Evolutionary conservation across 2,797 vertebrate species (phyloP), one percentile per base, ranked within the genome.

Genomic region (Pogoniulus pusillus): DNA sequence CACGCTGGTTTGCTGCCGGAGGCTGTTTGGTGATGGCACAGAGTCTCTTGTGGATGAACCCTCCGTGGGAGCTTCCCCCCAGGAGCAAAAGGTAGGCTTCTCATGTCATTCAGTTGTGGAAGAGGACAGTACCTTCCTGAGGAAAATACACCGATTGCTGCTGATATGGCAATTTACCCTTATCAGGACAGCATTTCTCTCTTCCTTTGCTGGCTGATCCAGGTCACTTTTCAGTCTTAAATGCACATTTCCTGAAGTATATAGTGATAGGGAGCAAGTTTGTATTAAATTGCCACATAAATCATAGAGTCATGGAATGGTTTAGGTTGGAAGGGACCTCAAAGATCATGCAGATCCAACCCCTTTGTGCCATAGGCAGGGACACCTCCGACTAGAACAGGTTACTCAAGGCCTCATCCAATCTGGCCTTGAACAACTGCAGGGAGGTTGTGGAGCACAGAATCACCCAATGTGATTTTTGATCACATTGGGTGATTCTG

Each of bases 1-100:
- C 87, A 99, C 98, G 2, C 70, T 99, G 96, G 98, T 99, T 87
- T 99, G 98, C 97, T 99, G 99, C 91, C 97, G 99, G 39, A 98
- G 97, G 10, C 97, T 98, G 5, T 96, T 97, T 59, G 97, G 97
- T 7, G 98, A 98, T 17, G 97, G 96, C 87, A 88, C 23, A 0
- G 98, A 98, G 76, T 98, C 97, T 35, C 97, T 96, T 39, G 98
- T 97, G 53, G 98, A 98, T 20, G 98, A 98, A 26, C 93, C 96
- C 66, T 71, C 91, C 2, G 2, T 77, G 23, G 89, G 54, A 41
- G 6, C 27, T 41, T 8, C 69, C 18, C 53, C 41, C 91, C 39
- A 71, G 4, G 82, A 96, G 30, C 74, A 51, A 35, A 88, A 97
- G 97, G 97, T 98, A 96, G 34, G 5, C 49, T 53, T 41, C 65